A percentile compares a stretch with the other conserved stretches of the same genome.
Conservation (phyloP, 2,797 vertebrate species). For the Sebastes steindachneri region DNA sequence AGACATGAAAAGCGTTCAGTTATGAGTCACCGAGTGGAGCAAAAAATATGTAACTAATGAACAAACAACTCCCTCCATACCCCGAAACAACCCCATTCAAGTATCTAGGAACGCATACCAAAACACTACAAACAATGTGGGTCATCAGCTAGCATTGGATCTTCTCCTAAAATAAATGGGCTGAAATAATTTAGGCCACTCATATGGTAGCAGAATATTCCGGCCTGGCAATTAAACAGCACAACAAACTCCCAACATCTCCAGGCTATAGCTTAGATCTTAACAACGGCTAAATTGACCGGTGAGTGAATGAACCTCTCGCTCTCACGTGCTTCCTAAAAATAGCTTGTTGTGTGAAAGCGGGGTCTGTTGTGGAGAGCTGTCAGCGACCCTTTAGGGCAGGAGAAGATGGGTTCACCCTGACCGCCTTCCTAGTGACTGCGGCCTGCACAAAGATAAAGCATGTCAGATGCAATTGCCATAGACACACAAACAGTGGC, state of each 20-base stretch:
- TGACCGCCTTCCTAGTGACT: conserved; percentile 59
- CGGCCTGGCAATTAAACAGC: conserved; percentile 60
- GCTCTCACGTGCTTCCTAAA: conserved; percentile 75
- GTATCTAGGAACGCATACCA: conserved; percentile 25
- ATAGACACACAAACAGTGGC: conserved; percentile 61
- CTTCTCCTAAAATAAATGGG: conserved; percentile 66
- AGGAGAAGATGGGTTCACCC: conserved; percentile 66
- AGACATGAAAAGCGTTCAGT: not conserved
- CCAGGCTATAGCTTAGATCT: conserved; percentile 39
- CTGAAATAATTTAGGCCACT: conserved; percentile 63
- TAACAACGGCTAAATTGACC: conserved; percentile 58
- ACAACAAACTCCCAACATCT: conserved; percentile 47
- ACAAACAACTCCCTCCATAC: conserved; percentile 14
- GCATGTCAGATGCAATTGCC: conserved; percentile 82
- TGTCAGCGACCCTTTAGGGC: conserved; percentile 60
- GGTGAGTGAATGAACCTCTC: conserved; percentile 60
- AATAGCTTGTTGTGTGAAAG: conserved; percentile 80
- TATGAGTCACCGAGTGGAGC: conserved; percentile 13
- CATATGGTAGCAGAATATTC: conserved; percentile 52
- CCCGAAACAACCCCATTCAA: conserved; percentile 37
- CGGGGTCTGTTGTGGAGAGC: conserved; percentile 62
- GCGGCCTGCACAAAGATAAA: conserved; percentile 86
- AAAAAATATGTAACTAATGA: conserved; percentile 28
- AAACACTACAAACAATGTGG: conserved; percentile 62
- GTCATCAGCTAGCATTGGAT: conserved; percentile 56